Percentiles rank a stretch among this genome's conserved stretches.
Evolutionary conservation across 1,140 invertebrate genomes (phyloP).

Genomic region (Drepana arcuata): DNA sequence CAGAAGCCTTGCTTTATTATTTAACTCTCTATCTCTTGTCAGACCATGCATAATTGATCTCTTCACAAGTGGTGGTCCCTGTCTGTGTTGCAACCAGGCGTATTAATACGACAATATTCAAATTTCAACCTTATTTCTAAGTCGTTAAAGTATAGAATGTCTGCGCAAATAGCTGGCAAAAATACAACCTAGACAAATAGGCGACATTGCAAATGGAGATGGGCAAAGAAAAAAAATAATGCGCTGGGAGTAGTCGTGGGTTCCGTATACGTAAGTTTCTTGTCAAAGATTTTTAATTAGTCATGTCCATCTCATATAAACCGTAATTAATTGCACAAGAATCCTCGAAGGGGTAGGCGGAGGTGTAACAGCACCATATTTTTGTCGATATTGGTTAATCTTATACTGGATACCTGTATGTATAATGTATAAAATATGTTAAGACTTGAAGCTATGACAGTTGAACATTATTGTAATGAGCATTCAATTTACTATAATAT

Average conservation of each 20-base stretch:
- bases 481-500: no score
- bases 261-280: not conserved
- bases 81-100: not conserved
- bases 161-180: not conserved
- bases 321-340: no score
- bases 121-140: conserved; percentile 5
- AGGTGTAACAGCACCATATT: no score
- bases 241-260: no score
- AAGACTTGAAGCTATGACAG: no score
- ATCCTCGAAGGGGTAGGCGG: no score
- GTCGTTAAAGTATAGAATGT: not conserved
- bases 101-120: not conserved
- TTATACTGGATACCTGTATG: no score
- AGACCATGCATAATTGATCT: conserved; percentile 23
- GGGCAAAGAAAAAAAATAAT: conserved; percentile 10
- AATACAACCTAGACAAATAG: conserved; percentile 13
- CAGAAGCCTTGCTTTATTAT: conserved; percentile 16
- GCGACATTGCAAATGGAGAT: conserved; percentile 11
- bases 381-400: no score
- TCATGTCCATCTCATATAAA: no score
- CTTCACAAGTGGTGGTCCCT: conserved; percentile 8
- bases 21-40: conserved; percentile 17
- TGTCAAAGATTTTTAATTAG: no score
- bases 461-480: no score
- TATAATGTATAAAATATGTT: no score